Evolutionary conservation across 2,797 vertebrate species (phyloP), one percentile per base, ranked within the genome.

Genomic region (Knipowitschia caucasica): DNA sequence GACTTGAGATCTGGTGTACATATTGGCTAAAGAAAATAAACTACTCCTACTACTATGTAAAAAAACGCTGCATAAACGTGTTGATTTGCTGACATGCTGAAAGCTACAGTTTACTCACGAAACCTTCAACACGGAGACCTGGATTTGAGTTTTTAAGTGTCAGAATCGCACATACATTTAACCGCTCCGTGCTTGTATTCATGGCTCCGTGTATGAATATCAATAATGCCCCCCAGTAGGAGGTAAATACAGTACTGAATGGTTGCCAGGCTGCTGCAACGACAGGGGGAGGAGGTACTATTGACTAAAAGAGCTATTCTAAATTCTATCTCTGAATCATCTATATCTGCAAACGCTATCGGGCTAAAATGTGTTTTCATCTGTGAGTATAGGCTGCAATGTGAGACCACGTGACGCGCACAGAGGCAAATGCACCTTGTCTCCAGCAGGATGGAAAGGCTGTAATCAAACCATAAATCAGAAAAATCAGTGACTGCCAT

Each of bases 381-480:
- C n/a, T n/a, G n/a, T n/a, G n/a, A n/a, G 14, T 38, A 38, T 44
- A 3, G 14, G 45, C 55, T 67, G 71, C 72, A 81, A 82, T 76
- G 73, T 77, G 77, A 77, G 75, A 71, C 77, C 79, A 77, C 62
- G 77, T 84, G 86, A 83, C 63, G n/a, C n/a, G n/a, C n/a, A 83
- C 62, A 61, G 65, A 80, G 67, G 70, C 75, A 69, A 70, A 82
- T 81, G 57, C 60, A 73, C 75, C 59, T 59, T 14, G 68, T 73
- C 67, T 75, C 73, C 76, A 64, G 71, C 77, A 70, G 73, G 34
- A 86, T 80, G 80, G 82, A 81, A 73, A 81, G 76, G 80, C 75
- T 82, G 81, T 85, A 88, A 88, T 89, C 87, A 88, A 87, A 84
- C 84, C 77, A 85, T 88, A 88, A 87, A 86, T 87, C 87, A 82